phyloP scores from a whole-genome alignment of 2,797 vertebrate genomes.

The Australoheros facetus region DNA sequence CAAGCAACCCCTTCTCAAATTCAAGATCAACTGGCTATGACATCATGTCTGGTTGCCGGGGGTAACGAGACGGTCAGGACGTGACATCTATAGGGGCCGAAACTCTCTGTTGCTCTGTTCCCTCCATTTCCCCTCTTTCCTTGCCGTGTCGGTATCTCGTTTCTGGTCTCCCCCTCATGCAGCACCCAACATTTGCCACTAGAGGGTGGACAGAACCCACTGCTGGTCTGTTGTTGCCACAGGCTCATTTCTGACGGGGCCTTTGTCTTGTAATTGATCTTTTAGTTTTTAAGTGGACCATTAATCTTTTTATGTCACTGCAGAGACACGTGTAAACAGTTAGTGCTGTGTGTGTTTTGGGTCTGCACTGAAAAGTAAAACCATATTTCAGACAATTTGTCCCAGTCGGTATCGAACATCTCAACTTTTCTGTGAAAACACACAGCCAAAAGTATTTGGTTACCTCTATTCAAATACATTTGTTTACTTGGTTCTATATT shows the following conservation, averaged over 20 bases:
- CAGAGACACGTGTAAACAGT: constrained; percentile 3
- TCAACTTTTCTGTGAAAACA: not conserved
- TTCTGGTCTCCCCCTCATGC: constrained; percentile 29
- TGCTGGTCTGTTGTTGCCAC: constrained; percentile 16
- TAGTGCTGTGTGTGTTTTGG: constrained; percentile 27
- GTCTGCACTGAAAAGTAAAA: constrained; percentile 33
- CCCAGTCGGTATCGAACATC: not conserved
- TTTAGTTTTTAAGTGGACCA: constrained; percentile 3
- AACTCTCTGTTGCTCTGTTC: constrained; percentile 65
- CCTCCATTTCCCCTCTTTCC: constrained; percentile 35
- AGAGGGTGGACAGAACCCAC: constrained; percentile 66
- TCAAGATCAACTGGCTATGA: constrained; percentile 92
- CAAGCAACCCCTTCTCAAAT: constrained; percentile 81
- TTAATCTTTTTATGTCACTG: not conserved
- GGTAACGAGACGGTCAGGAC: constrained; percentile 91
- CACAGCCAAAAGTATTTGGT: not conserved
- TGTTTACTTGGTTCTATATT: not conserved
- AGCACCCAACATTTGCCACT: constrained; percentile 44
- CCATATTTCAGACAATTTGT: constrained; percentile 20
- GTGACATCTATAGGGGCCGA: constrained; percentile 85
- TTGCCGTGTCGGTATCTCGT: constrained; percentile 58
- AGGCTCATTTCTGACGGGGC: constrained; percentile 10
- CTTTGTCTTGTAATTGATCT: not conserved
- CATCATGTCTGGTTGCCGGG: constrained; percentile 94
- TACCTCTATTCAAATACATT: not conserved